A percentile compares a stretch with the other conserved stretches of the same genome.
These are phyloP conservation scores for Rhagonycha lutea DNA, from an alignment of 2,888 invertebrate genomes.

Conservation along the genomic window DNA sequence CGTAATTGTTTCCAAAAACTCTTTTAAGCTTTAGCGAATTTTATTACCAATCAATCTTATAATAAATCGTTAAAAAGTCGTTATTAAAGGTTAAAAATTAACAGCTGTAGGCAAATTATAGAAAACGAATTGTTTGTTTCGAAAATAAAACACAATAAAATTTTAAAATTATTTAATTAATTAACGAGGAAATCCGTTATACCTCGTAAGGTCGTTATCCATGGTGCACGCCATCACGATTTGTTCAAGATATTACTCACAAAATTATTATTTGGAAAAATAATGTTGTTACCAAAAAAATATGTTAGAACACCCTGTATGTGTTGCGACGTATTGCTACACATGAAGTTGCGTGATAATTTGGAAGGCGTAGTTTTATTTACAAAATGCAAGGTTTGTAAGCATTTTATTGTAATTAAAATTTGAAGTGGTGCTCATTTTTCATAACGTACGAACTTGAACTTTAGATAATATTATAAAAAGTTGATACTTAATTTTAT, in stretches of 20 bases:
- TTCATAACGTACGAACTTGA: constrained; percentile 10
- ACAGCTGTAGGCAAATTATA: background rate
- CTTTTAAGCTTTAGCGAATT: background rate
- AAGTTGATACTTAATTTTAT: background rate
- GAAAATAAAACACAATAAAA: background rate
- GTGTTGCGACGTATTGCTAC: background rate
- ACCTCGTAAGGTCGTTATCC: background rate
- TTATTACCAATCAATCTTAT: background rate
- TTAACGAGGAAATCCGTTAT: background rate
- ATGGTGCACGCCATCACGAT: background rate
- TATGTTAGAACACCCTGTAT: background rate
- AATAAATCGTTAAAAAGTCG: background rate
- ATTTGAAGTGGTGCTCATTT: constrained; percentile 3
- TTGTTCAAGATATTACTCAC: background rate
- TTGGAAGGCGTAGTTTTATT: background rate
- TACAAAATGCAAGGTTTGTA: background rate
- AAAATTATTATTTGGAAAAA: background rate
- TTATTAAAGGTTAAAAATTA: background rate
- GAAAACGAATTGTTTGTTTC: background rate
- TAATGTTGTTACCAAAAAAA: background rate
- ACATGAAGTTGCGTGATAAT: background rate
- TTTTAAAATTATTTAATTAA: background rate
- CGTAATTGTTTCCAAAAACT: background rate
- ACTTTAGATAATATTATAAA: constrained; percentile 2
- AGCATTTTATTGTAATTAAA: background rate